Evolutionary conservation across 2,888 invertebrate species (phyloP).

Genomic region (Myathropa florea): DNA sequence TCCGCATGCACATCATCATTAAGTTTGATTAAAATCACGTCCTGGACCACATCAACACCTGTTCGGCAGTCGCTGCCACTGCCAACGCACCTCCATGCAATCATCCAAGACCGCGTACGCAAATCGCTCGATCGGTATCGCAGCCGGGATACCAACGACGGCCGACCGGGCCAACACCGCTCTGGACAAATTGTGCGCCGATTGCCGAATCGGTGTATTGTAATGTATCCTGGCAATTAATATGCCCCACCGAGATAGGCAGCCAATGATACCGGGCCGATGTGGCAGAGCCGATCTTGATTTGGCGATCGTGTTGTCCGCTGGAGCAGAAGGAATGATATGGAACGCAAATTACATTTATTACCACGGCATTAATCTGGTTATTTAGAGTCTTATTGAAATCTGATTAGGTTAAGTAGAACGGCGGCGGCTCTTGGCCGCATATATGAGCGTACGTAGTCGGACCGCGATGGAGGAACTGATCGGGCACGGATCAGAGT

Average conservation of each 20-base stretch:
- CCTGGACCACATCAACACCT: conserved; percentile 72
- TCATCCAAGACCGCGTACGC: conserved; percentile 60
- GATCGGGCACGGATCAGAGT: conserved; percentile 35
- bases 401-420: conserved; percentile 76
- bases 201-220: conserved; percentile 64
- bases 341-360: conserved; percentile 78
- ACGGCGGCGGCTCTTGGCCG: conserved; percentile 23
- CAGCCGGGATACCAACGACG: background rate
- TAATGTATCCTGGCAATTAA: conserved; percentile 70
- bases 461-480: conserved; percentile 21
- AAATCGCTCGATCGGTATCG: conserved; percentile 69
- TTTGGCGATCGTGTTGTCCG: conserved; percentile 56
- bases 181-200: conserved; percentile 62
- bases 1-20: conserved; percentile 68
- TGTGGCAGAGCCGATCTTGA: conserved; percentile 35
- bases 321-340: conserved; percentile 59
- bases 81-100: conserved; percentile 17
- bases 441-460: background rate
- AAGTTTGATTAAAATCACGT: conserved; percentile 78
- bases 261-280: conserved; percentile 44
- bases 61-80: conserved; percentile 33
- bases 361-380: conserved; percentile 76
- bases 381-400: conserved; percentile 79
- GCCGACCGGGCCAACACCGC: conserved; percentile 21
- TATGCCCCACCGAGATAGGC: conserved; percentile 62